Conservation (phyloP, 2,888 invertebrate genomes). For the Meiosimyza platycephala region DNA sequence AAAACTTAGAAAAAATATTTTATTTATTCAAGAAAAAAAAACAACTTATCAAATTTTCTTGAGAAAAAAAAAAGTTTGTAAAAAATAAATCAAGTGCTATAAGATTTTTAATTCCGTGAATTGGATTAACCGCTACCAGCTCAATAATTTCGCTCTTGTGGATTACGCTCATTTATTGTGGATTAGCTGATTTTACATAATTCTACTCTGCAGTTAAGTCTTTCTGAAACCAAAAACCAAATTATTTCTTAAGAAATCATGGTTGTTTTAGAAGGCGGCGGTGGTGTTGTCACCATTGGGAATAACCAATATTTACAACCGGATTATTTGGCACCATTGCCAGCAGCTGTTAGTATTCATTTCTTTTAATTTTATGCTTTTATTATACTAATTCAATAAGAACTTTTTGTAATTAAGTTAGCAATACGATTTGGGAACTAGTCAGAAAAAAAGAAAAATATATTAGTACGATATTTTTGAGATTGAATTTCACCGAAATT, state of each 20-base stretch:
- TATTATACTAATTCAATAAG: too few relatives aligned
- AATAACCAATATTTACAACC: constrained; percentile 96
- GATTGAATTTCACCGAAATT: too few relatives aligned
- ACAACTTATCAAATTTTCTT: constrained; percentile 18
- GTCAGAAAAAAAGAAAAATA: too few relatives aligned
- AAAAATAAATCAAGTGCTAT: neutral
- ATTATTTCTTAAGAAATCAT: constrained; percentile 66
- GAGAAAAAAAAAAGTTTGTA: neutral
- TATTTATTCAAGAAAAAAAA: constrained; percentile 38
- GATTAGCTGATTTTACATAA: constrained; percentile 41
- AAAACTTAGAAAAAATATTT: constrained; percentile 25
- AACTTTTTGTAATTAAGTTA: too few relatives aligned
- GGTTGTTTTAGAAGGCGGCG: constrained; percentile 93
- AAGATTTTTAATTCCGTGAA: neutral
- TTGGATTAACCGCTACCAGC: constrained; percentile 29
- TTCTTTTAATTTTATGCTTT: neutral
- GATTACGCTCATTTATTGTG: constrained; percentile 47
- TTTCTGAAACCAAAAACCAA: neutral
- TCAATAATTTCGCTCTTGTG: constrained; percentile 37
- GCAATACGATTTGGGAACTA: too few relatives aligned
- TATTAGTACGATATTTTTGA: too few relatives aligned
- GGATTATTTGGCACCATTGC: constrained; percentile 94
- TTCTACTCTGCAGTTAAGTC: too few relatives aligned
- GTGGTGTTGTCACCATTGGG: constrained; percentile 88
- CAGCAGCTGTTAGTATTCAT: constrained; percentile 86